phyloP scores from a whole-genome alignment of 1,140 invertebrate species.

The Lasaia peninsularis region DNA sequence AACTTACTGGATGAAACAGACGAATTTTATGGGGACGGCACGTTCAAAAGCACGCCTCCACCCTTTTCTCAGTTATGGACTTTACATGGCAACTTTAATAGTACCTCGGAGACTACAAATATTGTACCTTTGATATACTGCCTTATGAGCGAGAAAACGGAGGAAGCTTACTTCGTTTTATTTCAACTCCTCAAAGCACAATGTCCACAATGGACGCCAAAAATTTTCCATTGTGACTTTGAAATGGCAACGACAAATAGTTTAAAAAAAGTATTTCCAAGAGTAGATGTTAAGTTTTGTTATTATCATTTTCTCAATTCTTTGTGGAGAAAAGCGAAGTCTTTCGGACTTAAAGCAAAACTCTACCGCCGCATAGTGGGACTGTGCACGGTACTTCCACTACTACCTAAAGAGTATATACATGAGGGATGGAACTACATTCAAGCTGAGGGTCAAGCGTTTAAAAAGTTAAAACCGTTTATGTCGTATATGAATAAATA shows the following conservation, averaged over 20 bases:
- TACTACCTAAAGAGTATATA: slow-evolving; percentile 9
- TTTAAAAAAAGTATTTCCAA: slow-evolving; percentile 3
- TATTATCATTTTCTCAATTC: slow-evolving; percentile 1
- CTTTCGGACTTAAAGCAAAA: slow-evolving; percentile 6
- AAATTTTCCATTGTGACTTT: not conserved
- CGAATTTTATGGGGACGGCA: not conserved
- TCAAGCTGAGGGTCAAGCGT: slow-evolving; percentile 13
- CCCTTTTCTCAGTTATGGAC: not conserved
- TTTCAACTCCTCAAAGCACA: not conserved
- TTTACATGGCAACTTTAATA: not conserved
- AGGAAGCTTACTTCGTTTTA: not conserved
- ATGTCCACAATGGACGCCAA: not conserved
- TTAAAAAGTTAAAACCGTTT: slow-evolving; percentile 7
- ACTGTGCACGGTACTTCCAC: slow-evolving; percentile 10
- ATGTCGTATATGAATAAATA: slow-evolving; percentile 10
- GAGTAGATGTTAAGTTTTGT: not conserved
- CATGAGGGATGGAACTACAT: slow-evolving; percentile 12
- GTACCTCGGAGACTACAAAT: not conserved
- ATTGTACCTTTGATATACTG: not conserved
- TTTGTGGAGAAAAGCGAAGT: slow-evolving; percentile 3
- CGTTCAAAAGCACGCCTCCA: not conserved
- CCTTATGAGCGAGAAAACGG: not conserved
- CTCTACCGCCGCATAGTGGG: slow-evolving; percentile 1
- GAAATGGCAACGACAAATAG: not conserved
- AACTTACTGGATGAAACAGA: not conserved